Conservation (phyloP, 2,797 vertebrate species). For the Tenualosa thibaudeaui region DNA sequence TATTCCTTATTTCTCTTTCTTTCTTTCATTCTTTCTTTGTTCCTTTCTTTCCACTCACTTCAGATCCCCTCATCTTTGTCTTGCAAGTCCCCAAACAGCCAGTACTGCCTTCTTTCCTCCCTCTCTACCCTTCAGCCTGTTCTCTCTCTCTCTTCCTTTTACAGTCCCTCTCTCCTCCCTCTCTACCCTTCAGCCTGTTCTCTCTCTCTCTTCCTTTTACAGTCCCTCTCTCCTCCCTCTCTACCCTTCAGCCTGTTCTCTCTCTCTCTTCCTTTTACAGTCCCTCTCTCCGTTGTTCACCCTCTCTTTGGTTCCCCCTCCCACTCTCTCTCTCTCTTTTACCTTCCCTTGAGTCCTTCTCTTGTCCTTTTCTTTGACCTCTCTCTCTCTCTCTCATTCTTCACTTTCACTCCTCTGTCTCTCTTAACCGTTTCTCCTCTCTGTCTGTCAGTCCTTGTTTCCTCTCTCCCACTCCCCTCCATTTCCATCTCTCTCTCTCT, state of each 20-base stretch:
- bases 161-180: background rate
- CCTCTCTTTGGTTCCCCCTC: background rate
- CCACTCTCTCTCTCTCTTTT: background rate
- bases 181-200: background rate
- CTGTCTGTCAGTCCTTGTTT: background rate
- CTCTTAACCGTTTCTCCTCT: background rate
- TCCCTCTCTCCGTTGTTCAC: background rate
- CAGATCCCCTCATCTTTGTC: background rate
- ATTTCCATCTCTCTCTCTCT: background rate
- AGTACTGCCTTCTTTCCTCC: background rate
- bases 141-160: background rate
- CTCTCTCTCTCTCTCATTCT: background rate
- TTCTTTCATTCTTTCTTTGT: background rate
- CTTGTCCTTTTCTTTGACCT: too few relatives aligned
- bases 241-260: background rate
- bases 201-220: background rate
- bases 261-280: background rate
- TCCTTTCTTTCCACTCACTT: background rate
- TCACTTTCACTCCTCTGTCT: background rate
- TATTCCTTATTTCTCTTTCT: background rate
- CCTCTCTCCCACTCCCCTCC: background rate
- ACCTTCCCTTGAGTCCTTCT: too few relatives aligned
- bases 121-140: background rate
- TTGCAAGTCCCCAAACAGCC: background rate
- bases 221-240: background rate